Evolutionary conservation across 2,888 invertebrate species (phyloP), one percentile per base, ranked within the genome.

Genomic region (Atethmia centrago): DNA sequence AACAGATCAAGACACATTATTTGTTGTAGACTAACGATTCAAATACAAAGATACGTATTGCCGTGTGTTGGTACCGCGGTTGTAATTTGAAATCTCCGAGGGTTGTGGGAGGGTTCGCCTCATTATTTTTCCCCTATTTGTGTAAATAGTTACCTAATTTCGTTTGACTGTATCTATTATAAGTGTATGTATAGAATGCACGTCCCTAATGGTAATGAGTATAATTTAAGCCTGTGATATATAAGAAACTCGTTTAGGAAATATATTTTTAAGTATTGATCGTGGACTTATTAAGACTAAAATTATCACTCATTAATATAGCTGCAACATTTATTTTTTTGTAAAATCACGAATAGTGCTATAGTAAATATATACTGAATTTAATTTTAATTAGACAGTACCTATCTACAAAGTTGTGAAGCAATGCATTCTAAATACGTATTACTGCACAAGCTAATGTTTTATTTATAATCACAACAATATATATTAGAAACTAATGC

Each of bases 181-280:
- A 94, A 93, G 94, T 93, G 93, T 95, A 95, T 92, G 93, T 95
- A 95, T 95, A 94, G 94, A 92, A 95, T 95, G 95, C 96, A 95
- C 96, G 96, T 96, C 96, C 96, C 93, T 95, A 92, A 93, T 91
- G 86, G 88, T 95, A 95, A 94, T 91, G 90, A 92, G 90, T 95
- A 95, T 96, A 93, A 93, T 95, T 95, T 96, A 96, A 96, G 96
- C 95, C 96, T 96, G 96, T 96, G 96, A 96, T 96, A 96, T 94
- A 93, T 95, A 95, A 94, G 94, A 93, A 93, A 93, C 91, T 93
- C 89, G 92, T 95, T 94, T 95, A 95, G 94, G 89, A 90, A 91
- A 88, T 90, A 91, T 91, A 90, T 89, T 92, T 92, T 93, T 94
- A 94, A 93, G 92, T 89, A 91, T 91, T 90, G 89, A 89, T 90